A percentile compares a stretch with the other conserved stretches of the same genome.
Conservation (phyloP, 2,888 invertebrate genomes). For the Cantharis lateralis region DNA sequence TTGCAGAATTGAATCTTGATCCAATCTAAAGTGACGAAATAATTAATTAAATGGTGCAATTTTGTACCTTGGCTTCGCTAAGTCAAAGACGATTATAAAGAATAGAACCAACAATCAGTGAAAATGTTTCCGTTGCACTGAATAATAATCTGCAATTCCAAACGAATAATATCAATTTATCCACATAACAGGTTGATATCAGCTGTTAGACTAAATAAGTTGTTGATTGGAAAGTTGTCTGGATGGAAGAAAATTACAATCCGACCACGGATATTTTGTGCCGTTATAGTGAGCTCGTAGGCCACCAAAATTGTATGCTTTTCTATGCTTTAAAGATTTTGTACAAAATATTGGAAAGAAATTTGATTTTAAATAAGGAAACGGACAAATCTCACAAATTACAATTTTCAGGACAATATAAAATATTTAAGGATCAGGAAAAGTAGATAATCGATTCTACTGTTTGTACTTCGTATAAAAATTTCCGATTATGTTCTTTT, state of each 20-base stretch:
- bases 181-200: not conserved
- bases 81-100: not conserved
- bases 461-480: slow-evolving; percentile 3
- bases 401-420: not conserved
- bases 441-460: not conserved
- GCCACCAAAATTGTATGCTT: not conserved
- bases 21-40: too few species aligned
- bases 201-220: not conserved
- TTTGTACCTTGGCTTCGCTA: not conserved
- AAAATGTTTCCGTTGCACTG: not conserved
- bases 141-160: not conserved
- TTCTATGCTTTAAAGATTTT: not conserved
- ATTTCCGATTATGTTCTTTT: slow-evolving; percentile 11
- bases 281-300: not conserved
- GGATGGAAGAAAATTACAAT: not conserved
- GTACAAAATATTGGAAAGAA: not conserved
- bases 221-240: not conserved
- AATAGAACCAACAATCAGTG: not conserved
- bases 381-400: not conserved
- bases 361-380: not conserved
- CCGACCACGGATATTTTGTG: not conserved
- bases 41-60: too few species aligned
- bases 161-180: not conserved
- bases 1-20: too few species aligned
- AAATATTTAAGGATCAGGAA: not conserved